Evolutionary conservation across 2,888 invertebrate species (phyloP).

Genomic region (Drosophila multiciliata): DNA sequence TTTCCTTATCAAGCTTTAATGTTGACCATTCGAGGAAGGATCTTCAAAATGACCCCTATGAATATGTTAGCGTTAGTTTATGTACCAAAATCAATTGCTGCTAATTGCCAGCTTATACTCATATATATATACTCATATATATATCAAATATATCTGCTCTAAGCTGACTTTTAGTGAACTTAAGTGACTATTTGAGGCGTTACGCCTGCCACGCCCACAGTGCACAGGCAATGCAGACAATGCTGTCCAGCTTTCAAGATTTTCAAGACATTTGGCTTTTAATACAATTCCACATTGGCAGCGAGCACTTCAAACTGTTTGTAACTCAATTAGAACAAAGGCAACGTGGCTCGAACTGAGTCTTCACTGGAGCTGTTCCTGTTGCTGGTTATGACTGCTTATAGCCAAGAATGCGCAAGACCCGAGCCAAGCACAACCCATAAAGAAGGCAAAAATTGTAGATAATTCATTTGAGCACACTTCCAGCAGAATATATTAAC

Average conservation of each 20-base stretch:
- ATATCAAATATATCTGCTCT: slow-evolving; percentile 18
- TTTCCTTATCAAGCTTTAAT: slow-evolving; percentile 57
- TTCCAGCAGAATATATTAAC: neutral
- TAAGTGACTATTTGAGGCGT: slow-evolving; percentile 21
- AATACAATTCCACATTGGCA: slow-evolving; percentile 52
- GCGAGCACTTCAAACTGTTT: slow-evolving; percentile 60
- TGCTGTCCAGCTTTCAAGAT: slow-evolving; percentile 20
- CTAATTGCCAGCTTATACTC: slow-evolving; percentile 42
- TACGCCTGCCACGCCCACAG: slow-evolving; percentile 12
- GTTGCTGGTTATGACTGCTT: slow-evolving; percentile 29
- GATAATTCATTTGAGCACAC: slow-evolving; percentile 76
- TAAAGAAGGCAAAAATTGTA: slow-evolving; percentile 69
- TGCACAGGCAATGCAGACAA: neutral
- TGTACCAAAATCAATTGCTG: slow-evolving; percentile 37
- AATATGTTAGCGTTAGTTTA: slow-evolving; percentile 61
- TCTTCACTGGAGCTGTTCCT: slow-evolving; percentile 8
- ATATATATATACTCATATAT: neutral
- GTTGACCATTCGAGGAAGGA: slow-evolving; percentile 45
- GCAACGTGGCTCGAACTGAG: slow-evolving; percentile 37
- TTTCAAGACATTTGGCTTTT: slow-evolving; percentile 64
- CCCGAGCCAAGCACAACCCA: slow-evolving; percentile 33
- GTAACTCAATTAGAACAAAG: slow-evolving; percentile 77
- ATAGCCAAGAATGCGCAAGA: slow-evolving; percentile 17
- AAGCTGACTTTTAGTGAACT: slow-evolving; percentile 42
- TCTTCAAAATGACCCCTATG: slow-evolving; percentile 37